Conservation (phyloP, 2,888 invertebrate species). For the Lydus trimaculatus region DNA sequence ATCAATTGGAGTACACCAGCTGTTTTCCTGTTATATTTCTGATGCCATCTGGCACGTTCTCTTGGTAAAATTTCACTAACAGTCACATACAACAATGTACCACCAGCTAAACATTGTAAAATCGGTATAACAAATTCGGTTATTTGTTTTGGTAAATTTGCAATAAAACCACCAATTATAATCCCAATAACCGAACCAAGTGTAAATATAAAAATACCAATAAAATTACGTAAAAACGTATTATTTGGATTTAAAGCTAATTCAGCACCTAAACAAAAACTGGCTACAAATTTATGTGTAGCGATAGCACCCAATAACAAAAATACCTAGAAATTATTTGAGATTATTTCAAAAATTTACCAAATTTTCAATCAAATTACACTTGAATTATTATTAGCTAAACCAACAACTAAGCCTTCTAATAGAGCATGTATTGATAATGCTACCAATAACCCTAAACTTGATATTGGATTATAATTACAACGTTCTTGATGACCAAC, state of each 20-base stretch:
- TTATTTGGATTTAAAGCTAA: slow-evolving; percentile 58
- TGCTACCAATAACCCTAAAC: slow-evolving; percentile 74
- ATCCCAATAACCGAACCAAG: slow-evolving; percentile 75
- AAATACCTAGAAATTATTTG: background rate
- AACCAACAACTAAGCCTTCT: slow-evolving; percentile 83
- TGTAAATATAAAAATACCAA: slow-evolving; percentile 71
- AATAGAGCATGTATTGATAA: slow-evolving; percentile 79
- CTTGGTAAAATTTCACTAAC: slow-evolving; percentile 80
- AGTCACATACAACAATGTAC: slow-evolving; percentile 79
- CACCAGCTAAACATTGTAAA: slow-evolving; percentile 77
- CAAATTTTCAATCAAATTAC: slow-evolving; percentile 55
- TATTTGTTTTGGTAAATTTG: slow-evolving; percentile 62
- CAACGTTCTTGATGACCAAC: slow-evolving; percentile 74
- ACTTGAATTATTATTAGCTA: slow-evolving; percentile 71
- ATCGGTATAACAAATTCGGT: slow-evolving; percentile 65
- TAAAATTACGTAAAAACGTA: slow-evolving; percentile 63
- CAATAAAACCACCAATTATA: slow-evolving; percentile 69
- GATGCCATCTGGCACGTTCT: slow-evolving; percentile 78
- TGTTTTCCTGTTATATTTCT: slow-evolving; percentile 60
- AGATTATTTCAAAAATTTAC: background rate
- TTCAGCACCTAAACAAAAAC: slow-evolving; percentile 82
- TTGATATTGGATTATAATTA: slow-evolving; percentile 67
- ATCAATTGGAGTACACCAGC: slow-evolving; percentile 72
- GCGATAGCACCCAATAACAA: slow-evolving; percentile 71
- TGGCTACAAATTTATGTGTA: slow-evolving; percentile 82